phyloP scores from a whole-genome alignment of 1,140 invertebrate species.

The Elymnias hypermnestra region DNA sequence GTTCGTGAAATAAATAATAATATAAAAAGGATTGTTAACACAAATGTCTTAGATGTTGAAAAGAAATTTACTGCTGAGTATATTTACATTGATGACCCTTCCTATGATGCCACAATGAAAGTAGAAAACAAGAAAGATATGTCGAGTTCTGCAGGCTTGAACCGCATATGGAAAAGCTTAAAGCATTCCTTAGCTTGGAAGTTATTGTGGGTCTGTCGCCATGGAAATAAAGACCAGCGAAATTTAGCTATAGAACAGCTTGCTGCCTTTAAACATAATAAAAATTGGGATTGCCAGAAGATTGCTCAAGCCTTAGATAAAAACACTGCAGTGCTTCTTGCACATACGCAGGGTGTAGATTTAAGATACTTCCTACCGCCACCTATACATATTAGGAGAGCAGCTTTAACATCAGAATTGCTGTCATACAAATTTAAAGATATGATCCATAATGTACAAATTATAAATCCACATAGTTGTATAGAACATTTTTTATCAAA shows the following conservation, averaged over 20 bases:
- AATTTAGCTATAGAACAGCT: slow-evolving; percentile 57
- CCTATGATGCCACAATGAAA: slow-evolving; percentile 41
- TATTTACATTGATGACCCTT: slow-evolving; percentile 64
- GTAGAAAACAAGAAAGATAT: slow-evolving; percentile 37
- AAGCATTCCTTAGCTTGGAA: slow-evolving; percentile 59
- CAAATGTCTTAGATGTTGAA: slow-evolving; percentile 51
- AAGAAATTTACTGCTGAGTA: slow-evolving; percentile 55
- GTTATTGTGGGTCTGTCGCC: slow-evolving; percentile 57
- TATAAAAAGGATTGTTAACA: slow-evolving; percentile 48
- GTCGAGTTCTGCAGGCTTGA: slow-evolving; percentile 38
- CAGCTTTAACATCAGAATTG: slow-evolving; percentile 64
- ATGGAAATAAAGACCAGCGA: slow-evolving; percentile 57
- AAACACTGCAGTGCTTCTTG: slow-evolving; percentile 79
- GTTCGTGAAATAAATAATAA: slow-evolving; percentile 37
- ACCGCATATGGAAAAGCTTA: slow-evolving; percentile 58
- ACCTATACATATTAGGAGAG: slow-evolving; percentile 72
- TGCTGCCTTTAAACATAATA: slow-evolving; percentile 59
- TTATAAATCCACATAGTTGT: slow-evolving; percentile 78
- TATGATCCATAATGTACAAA: slow-evolving; percentile 75
- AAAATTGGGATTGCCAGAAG: slow-evolving; percentile 78
- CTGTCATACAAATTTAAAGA: slow-evolving; percentile 76
- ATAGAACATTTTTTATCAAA: slow-evolving; percentile 80
- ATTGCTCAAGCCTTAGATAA: slow-evolving; percentile 81
- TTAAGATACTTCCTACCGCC: slow-evolving; percentile 80
- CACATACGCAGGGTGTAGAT: slow-evolving; percentile 77